Percentiles rank a stretch among this genome's conserved stretches.
Conservation (phyloP, 2,113 vertebrate genomes). For the Pelecanus crispus region DNA sequence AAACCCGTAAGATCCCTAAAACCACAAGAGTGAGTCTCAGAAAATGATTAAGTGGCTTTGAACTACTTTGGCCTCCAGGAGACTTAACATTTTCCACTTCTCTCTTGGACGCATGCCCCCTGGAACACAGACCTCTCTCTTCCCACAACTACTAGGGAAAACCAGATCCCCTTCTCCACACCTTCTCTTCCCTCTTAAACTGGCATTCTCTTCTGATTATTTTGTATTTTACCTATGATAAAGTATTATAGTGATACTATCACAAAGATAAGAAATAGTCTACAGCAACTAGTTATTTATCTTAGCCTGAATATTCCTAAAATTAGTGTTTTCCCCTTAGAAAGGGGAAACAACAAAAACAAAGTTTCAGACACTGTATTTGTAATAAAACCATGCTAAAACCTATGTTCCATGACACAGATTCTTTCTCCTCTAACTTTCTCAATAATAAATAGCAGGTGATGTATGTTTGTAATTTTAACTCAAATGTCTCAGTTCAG, state of each 20-base stretch:
- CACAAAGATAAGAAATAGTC: neutral
- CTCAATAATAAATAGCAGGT: constrained; percentile 9
- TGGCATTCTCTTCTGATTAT: neutral
- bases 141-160: neutral
- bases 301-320: neutral
- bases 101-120: neutral
- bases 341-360: neutral
- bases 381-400: neutral
- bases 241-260: neutral
- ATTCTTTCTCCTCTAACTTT: neutral
- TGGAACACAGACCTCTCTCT: neutral
- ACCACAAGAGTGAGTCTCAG: constrained; percentile 7
- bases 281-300: neutral
- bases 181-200: neutral
- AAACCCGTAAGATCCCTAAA: neutral
- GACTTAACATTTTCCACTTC: constrained; percentile 6
- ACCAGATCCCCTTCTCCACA: neutral
- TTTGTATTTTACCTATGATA: neutral
- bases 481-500: neutral
- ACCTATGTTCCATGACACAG: neutral
- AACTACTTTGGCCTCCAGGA: constrained; percentile 18
- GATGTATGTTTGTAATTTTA: constrained; percentile 1
- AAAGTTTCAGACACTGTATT: neutral
- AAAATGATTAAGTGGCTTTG: constrained; percentile 55
- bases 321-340: neutral